Percentiles rank a stretch among this genome's conserved stretches.
phyloP scores from a whole-genome alignment of 2,113 vertebrate species.

The Alligator mississippiensis region DNA sequence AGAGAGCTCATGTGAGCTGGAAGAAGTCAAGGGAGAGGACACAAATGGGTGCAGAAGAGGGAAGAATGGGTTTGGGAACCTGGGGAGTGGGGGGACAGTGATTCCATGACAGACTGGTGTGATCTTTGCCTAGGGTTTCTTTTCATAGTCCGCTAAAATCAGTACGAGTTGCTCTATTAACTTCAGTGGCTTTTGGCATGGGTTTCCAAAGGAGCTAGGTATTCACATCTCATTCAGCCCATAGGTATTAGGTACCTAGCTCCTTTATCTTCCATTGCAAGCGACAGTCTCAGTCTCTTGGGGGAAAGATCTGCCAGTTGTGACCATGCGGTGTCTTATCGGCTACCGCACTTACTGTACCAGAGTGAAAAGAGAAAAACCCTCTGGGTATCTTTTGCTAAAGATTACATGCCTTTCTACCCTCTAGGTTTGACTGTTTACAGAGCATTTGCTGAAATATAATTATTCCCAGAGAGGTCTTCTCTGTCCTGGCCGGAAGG shows the following conservation, averaged over 20 bases:
- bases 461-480: not conserved
- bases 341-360: not conserved
- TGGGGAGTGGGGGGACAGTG: too few species aligned
- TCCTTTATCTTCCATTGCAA: not conserved
- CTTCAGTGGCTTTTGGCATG: not conserved
- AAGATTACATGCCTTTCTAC: not conserved
- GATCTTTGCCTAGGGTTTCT: not conserved
- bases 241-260: not conserved
- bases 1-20: too few species aligned
- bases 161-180: not conserved
- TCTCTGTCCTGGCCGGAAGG: not conserved
- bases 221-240: not conserved
- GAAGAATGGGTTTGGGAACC: not conserved
- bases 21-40: not conserved
- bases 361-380: fast-evolving
- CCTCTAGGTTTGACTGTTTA: not conserved
- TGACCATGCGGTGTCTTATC: not conserved
- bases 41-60: not conserved
- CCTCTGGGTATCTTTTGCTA: not conserved
- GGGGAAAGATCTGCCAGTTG: not conserved
- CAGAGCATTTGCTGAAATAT: not conserved
- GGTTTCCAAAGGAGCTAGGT: not conserved
- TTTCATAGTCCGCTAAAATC: not conserved
- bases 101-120: not conserved
- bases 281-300: too few species aligned